Conservation (phyloP, 1,140 invertebrate genomes). For the Lepidostoma basale region DNA sequence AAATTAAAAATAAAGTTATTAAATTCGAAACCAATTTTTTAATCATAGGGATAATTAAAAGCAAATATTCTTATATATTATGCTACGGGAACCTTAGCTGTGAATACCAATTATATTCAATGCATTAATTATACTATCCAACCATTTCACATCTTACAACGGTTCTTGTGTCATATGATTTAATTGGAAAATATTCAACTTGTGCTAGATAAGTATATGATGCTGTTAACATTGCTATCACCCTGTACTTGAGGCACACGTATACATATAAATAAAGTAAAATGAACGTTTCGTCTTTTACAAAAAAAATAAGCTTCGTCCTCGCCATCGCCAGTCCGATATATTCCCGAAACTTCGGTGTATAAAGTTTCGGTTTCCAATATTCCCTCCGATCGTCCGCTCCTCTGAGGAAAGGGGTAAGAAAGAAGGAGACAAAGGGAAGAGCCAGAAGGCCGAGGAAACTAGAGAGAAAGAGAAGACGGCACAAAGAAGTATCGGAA, state of each 20-base stretch:
- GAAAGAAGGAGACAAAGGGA: slow-evolving; percentile 16
- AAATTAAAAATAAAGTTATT: no score
- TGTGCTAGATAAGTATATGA: no score
- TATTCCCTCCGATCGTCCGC: slow-evolving; percentile 29
- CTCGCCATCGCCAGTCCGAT: slow-evolving; percentile 25
- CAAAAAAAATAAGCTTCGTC: slow-evolving; percentile 23
- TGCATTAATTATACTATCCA: no score
- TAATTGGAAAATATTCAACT: no score
- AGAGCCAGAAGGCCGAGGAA: slow-evolving; percentile 25
- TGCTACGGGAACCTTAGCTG: no score
- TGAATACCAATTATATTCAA: no score
- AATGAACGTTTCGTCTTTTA: slow-evolving; percentile 12
- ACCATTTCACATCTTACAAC: no score
- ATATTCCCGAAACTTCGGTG: slow-evolving; percentile 35
- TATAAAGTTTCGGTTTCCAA: slow-evolving; percentile 36
- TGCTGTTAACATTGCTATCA: no score
- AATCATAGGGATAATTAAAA: no score
- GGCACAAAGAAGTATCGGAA: slow-evolving; percentile 42
- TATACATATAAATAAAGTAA: slow-evolving; percentile 17
- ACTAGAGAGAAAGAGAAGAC: slow-evolving; percentile 12
- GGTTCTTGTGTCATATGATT: no score
- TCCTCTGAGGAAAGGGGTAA: slow-evolving; percentile 38
- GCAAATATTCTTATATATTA: no score
- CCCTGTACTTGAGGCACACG: slow-evolving; percentile 20
- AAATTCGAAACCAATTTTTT: no score